These are phyloP conservation scores for Steatornis caripensis DNA, from an alignment of 2,113 vertebrate genomes.

Conservation along the genomic window DNA sequence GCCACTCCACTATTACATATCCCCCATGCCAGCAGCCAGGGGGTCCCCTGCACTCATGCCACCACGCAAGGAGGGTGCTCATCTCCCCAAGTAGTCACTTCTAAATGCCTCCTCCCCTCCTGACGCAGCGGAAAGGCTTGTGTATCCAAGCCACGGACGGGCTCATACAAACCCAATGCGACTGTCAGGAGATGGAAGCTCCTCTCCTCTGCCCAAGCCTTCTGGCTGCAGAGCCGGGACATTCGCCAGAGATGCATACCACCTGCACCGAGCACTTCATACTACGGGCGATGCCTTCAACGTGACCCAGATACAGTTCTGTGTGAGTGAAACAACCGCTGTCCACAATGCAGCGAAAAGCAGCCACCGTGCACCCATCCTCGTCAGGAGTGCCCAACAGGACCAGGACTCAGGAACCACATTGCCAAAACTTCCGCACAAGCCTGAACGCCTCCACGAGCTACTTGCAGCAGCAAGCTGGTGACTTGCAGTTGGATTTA, in stretches of 20 bases:
- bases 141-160: background rate
- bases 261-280: background rate
- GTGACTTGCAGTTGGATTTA: background rate
- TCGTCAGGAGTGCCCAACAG: background rate
- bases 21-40: background rate
- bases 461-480: background rate
- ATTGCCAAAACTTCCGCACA: background rate
- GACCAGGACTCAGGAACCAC: background rate
- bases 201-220: background rate
- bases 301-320: background rate
- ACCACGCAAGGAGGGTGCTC: background rate
- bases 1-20: background rate
- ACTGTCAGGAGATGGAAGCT: background rate
- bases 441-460: background rate
- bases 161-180: background rate
- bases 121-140: background rate
- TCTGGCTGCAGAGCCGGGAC: background rate
- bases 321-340: too few species aligned
- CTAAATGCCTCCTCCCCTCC: background rate
- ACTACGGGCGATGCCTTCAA: rapidly evolving
- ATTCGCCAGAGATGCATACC: background rate
- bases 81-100: rapidly evolving
- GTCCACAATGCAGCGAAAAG: rapidly evolving
- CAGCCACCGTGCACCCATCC: background rate
- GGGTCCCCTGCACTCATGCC: background rate